Base-by-base conservation (phyloP, 2,888 invertebrate species). In the Choreutis nemorana region DNA sequence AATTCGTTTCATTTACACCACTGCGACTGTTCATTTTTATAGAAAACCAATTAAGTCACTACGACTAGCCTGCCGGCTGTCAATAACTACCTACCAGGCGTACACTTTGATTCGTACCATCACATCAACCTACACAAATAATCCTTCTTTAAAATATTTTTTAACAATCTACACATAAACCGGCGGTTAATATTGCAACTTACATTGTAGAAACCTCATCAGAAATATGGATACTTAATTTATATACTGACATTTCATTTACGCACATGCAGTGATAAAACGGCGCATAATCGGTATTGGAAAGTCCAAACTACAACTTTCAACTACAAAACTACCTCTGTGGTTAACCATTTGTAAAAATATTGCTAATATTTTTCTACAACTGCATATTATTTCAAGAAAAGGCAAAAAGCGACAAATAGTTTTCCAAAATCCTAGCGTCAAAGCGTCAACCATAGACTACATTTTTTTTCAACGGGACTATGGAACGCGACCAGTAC, bases 21-120 rank as follows among this genome's bases (percentile, higher is more conserved):
- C 58, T 68, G 52, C 72, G 73, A 73, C 58, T 75, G 72, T 75
- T 72, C 75, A 75, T 75, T 64, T 73, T 75, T 70, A 64, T 55
- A 45, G 46, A 48, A 45, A 54, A 47, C 55, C 58, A 53, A 59
- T 53, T 52, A 47, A 55, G 51, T 50, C 49, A 52, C 48, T 51
- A 58, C 51, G 71, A 72, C 70, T 44, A 72, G 71, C 70, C 72
- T 48, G 56, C 72, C 75, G 77, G 75, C 73, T 72, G 75, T 71
- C 73, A 66, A 62, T 57, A 45, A 49, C 50, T 55, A 53, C 42
- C 50, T 51, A 55, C 50, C 57, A 26, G 51, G 53, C 56, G 60
- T 53, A 49, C 52, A 60, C 57, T 59, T 55, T 55, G 58, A 56
- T 66, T 61, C 65, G 60, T 58, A 55, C 56, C 68, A 73, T 73